These are phyloP conservation scores for Diabrotica balteata DNA, from an alignment of 2,888 invertebrate species.

Conservation along the genomic window DNA sequence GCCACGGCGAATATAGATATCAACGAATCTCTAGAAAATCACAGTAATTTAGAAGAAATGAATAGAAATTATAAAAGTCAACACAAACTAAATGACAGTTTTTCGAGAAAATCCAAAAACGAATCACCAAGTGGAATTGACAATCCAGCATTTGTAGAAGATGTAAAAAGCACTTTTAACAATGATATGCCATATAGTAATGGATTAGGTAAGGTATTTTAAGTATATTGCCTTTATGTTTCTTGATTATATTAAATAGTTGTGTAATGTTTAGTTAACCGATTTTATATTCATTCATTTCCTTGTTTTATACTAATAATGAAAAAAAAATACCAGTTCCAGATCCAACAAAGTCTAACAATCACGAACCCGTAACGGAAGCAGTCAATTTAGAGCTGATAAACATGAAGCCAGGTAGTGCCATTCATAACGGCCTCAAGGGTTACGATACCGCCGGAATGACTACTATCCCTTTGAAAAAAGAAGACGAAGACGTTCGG, in stretches of 20 bases:
- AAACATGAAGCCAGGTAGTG: conserved; percentile 71
- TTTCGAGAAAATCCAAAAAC: conserved; percentile 3
- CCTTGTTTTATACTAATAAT: too few species aligned
- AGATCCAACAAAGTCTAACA: conserved; percentile 4
- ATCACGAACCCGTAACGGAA: conserved; percentile 61
- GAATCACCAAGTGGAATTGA: conserved; percentile 59
- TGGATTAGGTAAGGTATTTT: conserved; percentile 21
- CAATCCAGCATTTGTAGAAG: conserved; percentile 58
- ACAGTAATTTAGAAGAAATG: conserved; percentile 56
- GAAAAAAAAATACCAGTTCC: background rate
- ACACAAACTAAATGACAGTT: conserved; percentile 52
- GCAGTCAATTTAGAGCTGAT: conserved; percentile 83
- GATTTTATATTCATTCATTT: too few species aligned
- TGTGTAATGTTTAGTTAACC: too few species aligned
- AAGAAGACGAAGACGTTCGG: conserved; percentile 70
- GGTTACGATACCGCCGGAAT: conserved; percentile 52
- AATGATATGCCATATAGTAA: conserved; percentile 54
- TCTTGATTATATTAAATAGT: too few species aligned
- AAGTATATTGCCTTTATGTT: too few species aligned
- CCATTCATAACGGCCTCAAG: conserved; percentile 58
- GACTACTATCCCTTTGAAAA: conserved; percentile 66
- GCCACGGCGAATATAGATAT: conserved; percentile 58
- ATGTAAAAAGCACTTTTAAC: conserved; percentile 56
- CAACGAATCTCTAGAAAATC: conserved; percentile 53
- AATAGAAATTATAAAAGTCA: conserved; percentile 58